Evolutionary conservation across 1,140 invertebrate genomes (phyloP).

Genomic region (Trachymyrmex cornetzi): DNA sequence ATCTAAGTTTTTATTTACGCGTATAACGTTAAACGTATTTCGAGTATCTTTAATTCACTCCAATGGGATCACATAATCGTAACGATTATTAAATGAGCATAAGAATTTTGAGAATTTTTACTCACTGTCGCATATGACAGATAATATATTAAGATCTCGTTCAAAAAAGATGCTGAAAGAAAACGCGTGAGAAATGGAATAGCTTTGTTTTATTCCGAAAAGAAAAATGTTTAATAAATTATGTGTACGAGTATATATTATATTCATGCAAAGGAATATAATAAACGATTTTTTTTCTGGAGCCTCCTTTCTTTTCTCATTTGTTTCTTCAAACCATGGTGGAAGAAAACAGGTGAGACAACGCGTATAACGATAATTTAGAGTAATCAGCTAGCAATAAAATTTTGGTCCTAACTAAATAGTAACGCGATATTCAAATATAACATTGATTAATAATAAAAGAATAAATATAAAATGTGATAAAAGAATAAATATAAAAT

Average conservation of each 20-base stretch:
- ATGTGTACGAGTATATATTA: constrained; percentile 18
- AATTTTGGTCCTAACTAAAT: too few species aligned
- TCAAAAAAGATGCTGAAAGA: not conserved
- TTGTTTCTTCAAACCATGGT: constrained; percentile 54
- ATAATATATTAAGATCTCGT: not conserved
- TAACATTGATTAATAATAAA: too few species aligned
- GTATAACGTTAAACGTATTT: not conserved
- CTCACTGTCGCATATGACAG: not conserved
- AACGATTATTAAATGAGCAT: constrained; percentile 27
- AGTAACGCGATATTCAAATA: too few species aligned
- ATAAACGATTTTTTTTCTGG: constrained; percentile 60
- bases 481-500: too few species aligned
- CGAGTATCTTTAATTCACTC: not conserved
- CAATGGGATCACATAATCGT: constrained; percentile 11
- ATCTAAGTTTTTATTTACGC: constrained; percentile 5
- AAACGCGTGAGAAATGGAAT: not conserved
- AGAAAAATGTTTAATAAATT: constrained; percentile 28
- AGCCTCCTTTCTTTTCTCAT: constrained; percentile 53
- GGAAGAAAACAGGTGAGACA: too few species aligned
- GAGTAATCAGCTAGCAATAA: too few species aligned
- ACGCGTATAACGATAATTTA: too few species aligned
- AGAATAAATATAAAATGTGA: too few species aligned
- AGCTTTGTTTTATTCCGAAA: constrained; percentile 16
- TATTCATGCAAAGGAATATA: constrained; percentile 54
- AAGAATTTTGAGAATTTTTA: constrained; percentile 29